Base-by-base conservation (phyloP, 1,140 invertebrate genomes). In the Sminthurides bifidus region DNA sequence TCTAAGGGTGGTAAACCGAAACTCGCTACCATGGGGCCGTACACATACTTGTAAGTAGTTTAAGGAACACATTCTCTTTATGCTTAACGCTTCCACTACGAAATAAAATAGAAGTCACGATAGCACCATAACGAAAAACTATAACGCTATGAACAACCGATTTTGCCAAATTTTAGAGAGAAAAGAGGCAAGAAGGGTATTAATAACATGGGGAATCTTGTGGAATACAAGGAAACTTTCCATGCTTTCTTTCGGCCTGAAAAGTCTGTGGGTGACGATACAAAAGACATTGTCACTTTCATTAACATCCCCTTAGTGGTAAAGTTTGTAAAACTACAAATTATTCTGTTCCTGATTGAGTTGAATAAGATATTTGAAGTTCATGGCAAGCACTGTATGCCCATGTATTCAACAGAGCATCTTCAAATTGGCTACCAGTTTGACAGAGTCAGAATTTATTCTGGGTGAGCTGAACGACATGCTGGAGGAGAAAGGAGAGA, bases 11-110 rank as follows among this genome's bases (percentile, higher is more conserved):
- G 49, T 17, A 75, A 71, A 51, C 74, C 75, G 1, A 63, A 37
- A 19, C 55, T 77, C 2, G 19, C 52, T 56, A 69, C 77, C 61
- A 66, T 67, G 12, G 76, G 76, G 14, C 75, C 75, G 0, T 77
- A 75, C 60, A 72, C 71, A 4, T 77, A 75, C 62, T 69, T 67
- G 72, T 74, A 69, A 65, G 41, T 41, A 17, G 5, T 41, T 6
- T 10, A 35, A 35, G n/a, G 33, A n/a, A 10, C 33, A 35, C 17
- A 43, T 8, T n/a, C 40, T 6, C 21, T 43, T 43, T 43, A 43
- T 6, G 14, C 10, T 43, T 10, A n/a, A 19, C 40, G 19, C 8
- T 10, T 43, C 6, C 21, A n/a, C 21, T 10, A 35, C 10, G 33
- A 35, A n/a, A 10, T 35, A 8, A 35, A 35, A 35, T 35, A 10